Evolutionary conservation across 53 echinoderm and acorn worm genomes (phyloP).

Genomic region (Holothuria scabra): DNA sequence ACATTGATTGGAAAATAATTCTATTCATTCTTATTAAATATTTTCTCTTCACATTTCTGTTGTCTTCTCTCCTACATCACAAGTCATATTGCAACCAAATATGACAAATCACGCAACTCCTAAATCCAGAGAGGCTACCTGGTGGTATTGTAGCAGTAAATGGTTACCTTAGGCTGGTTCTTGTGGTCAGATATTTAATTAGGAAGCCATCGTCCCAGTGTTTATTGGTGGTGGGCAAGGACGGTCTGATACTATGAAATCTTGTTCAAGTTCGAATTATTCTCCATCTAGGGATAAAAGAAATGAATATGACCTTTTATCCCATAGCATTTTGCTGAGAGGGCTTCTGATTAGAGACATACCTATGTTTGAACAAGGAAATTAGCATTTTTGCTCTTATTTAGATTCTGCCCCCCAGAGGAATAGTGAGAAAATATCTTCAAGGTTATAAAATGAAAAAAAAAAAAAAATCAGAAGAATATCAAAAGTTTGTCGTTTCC

Average conservation of each 20-base stretch:
- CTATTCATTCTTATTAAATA: no score
- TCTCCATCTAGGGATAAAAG: not conserved
- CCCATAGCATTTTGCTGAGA: slow-evolving; percentile 26
- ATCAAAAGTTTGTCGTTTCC: slow-evolving; percentile 32
- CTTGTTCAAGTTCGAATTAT: no score
- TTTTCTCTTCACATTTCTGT: no score
- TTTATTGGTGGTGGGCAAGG: no score
- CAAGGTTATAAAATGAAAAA: slow-evolving; percentile 23
- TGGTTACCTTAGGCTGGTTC: slow-evolving; percentile 23
- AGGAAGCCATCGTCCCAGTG: not conserved
- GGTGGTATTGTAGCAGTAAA: not conserved
- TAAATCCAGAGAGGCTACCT: slow-evolving; percentile 17
- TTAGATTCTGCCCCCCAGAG: slow-evolving; percentile 25
- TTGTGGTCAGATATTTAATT: slow-evolving; percentile 29
- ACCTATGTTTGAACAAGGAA: slow-evolving; percentile 46
- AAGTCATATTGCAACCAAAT: no score
- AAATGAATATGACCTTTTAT: slow-evolving; percentile 27
- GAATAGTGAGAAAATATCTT: slow-evolving; percentile 36
- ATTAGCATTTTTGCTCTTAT: slow-evolving; percentile 40
- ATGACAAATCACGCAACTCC: not conserved
- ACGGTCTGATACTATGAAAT: no score
- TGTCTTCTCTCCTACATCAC: no score
- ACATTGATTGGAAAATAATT: no score
- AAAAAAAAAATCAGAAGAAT: not conserved
- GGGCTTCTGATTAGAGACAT: slow-evolving; percentile 43